Evolutionary conservation across 2,888 invertebrate species (phyloP).

Genomic region (Rotaria socialis): DNA sequence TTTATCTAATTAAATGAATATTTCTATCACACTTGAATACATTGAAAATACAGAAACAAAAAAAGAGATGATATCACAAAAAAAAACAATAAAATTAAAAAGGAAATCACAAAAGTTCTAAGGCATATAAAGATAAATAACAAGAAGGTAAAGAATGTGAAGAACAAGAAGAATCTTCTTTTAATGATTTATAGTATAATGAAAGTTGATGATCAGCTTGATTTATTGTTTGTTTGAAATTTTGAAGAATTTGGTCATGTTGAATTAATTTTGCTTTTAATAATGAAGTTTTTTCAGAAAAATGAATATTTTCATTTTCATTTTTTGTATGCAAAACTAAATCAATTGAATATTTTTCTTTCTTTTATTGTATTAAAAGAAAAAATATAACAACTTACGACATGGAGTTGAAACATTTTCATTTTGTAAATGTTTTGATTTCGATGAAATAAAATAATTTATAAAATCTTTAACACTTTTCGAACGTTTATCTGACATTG

Average conservation of each 20-base stretch:
- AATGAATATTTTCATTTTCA: neutral
- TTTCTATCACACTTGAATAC: neutral
- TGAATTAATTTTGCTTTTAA: neutral
- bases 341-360: neutral
- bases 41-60: neutral
- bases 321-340: neutral
- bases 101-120: conserved; percentile 29
- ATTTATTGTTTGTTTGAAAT: neutral
- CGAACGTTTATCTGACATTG: conserved; percentile 20
- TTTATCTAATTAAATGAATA: neutral
- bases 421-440: neutral
- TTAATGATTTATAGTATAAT: neutral
- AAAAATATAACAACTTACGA: neutral
- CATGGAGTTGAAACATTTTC: neutral
- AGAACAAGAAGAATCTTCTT: neutral
- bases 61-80: neutral
- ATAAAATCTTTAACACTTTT: neutral
- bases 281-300: neutral
- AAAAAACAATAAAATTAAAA: neutral
- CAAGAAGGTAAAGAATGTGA: neutral
- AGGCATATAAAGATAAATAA: conserved; percentile 14
- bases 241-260: neutral
- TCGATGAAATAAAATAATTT: neutral
- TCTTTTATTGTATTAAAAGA: neutral
- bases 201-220: neutral